Percentiles rank a stretch among this genome's conserved stretches.
Evolutionary conservation across 2,888 invertebrate genomes (phyloP).

Genomic region (Galerucella pusilla): DNA sequence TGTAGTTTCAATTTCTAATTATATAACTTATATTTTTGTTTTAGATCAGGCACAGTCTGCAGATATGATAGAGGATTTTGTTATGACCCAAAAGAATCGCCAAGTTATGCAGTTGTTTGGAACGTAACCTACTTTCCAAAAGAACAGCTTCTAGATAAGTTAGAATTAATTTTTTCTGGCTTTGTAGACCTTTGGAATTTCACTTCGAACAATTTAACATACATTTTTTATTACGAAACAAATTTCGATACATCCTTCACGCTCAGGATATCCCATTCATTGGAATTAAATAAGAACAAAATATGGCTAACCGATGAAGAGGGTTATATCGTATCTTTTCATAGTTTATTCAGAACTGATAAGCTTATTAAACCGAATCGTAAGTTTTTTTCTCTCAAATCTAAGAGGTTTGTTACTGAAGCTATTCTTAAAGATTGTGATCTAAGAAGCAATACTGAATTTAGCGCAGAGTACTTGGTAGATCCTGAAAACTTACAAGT

Average conservation of each 20-base stretch:
- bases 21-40: not conserved
- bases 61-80: constrained; percentile 34
- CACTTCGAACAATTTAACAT: constrained; percentile 9
- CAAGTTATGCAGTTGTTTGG: constrained; percentile 27
- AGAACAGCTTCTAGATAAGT: constrained; percentile 1
- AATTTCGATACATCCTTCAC: constrained; percentile 16
- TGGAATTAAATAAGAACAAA: not conserved
- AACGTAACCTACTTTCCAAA: not conserved
- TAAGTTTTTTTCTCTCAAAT: not conserved
- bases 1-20: not conserved
- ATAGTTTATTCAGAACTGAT: not conserved
- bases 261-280: constrained; percentile 3
- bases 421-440: constrained; percentile 32
- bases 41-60: constrained; percentile 25
- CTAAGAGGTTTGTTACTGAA: constrained; percentile 20
- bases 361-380: not conserved
- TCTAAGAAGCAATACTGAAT: constrained; percentile 8
- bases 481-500: constrained; percentile 15
- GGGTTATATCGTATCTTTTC: constrained; percentile 13
- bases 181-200: constrained; percentile 28
- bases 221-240: constrained; percentile 19
- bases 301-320: constrained; percentile 23
- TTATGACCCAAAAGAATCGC: constrained; percentile 22
- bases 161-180: constrained; percentile 21
- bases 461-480: constrained; percentile 5